Evolutionary conservation across 2,113 vertebrate species (phyloP), one percentile per base, ranked within the genome.

Genomic region (Vanacampus margaritifer): DNA sequence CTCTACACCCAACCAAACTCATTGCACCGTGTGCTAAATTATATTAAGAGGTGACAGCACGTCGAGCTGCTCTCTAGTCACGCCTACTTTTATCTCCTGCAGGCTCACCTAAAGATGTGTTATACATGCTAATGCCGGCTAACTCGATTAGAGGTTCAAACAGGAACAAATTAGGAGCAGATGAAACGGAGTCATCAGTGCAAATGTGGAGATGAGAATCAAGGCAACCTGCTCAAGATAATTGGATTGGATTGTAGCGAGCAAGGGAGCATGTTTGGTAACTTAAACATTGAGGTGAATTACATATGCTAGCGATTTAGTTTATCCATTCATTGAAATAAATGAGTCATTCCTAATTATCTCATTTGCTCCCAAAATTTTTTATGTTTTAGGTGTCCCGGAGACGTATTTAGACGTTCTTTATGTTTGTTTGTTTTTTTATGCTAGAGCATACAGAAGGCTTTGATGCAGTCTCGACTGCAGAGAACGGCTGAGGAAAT

Each of bases 1-100:
- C 84, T 50, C 74, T 45, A 92, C 81, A 87, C 87, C 86, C 81
- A 73, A 90, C 87, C 83, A 91, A 89, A 84, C 84, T 79, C 76
- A 79, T 28, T 64, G 74, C 78, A 68, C 74, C 80, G 74, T 88
- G 86, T 74, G 81, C 84, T 80, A 87, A 88, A 90, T 90, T 86
- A 91, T 75, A 82, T 79, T 71, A 85, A 73, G 82, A 86, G 84
- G 82, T 84, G 88, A 89, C 85, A 82, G 79, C 50, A 81, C 78
- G 80, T 80, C 62, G 65, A 82, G 70, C 75, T n/a, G 39, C 68
- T 53, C 74, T 62, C 53, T 14, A n/a, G 61, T 78, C 57, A 24
- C 56, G 48, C 60, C 65, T 45, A 63, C 73, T 85, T 87, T 84
- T 84, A 86, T 85, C 76, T 86, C 54, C 51, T 63, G 46, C 10